Percentiles rank a stretch among this genome's conserved stretches.
phyloP scores from a whole-genome alignment of 2,888 invertebrate genomes.

The Oscheius onirici region DNA sequence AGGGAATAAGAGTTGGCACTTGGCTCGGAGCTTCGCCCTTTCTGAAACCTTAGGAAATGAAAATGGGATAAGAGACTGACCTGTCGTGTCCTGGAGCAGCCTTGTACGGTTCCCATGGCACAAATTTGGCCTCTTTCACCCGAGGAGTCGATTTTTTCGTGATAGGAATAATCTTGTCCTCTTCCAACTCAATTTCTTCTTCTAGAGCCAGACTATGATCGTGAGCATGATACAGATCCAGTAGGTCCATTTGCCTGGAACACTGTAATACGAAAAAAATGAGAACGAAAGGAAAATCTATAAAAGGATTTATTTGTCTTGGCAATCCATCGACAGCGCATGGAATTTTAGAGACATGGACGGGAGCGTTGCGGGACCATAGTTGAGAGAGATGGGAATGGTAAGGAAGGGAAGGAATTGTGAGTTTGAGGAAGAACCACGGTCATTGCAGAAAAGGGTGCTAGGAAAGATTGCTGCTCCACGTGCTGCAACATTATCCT shows the following conservation, averaged over 20 bases:
- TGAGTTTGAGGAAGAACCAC: too few relatives aligned
- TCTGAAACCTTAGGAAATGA: not conserved
- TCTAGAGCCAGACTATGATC: conserved; percentile 37
- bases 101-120: conserved; percentile 65
- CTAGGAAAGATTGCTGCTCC: too few relatives aligned
- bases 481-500: too few relatives aligned
- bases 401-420: too few relatives aligned
- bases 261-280: not conserved
- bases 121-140: conserved; percentile 46
- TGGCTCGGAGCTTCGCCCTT: conserved; percentile 27
- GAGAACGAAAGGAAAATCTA: not conserved
- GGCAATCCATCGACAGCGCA: too few relatives aligned
- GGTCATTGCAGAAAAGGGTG: too few relatives aligned
- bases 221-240: conserved; percentile 53
- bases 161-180: conserved; percentile 2
- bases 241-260: conserved; percentile 40
- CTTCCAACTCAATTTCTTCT: conserved; percentile 28
- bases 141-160: conserved; percentile 21
- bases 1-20: conserved; percentile 29
- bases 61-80: conserved; percentile 6
- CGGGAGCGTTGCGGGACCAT: too few relatives aligned
- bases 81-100: conserved; percentile 44
- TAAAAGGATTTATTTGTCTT: not conserved
- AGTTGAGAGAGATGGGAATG: too few relatives aligned
- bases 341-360: too few relatives aligned